phyloP scores from a whole-genome alignment of 2,113 vertebrate genomes.

The Charina bottae region DNA sequence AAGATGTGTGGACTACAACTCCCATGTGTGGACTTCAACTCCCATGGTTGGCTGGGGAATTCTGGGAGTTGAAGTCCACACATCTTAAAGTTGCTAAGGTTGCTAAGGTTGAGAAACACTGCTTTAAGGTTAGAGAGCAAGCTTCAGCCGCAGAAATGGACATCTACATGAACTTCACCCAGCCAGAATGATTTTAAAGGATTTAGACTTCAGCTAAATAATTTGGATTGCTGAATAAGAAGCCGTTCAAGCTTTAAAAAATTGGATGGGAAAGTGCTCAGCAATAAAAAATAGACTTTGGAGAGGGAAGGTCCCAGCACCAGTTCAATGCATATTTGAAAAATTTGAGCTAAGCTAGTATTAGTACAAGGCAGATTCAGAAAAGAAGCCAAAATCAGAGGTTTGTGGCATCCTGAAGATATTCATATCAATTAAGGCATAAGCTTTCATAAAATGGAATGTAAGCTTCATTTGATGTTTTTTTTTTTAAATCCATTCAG shows the following conservation, averaged over 20 bases:
- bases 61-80: too few relatives aligned
- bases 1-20: too few relatives aligned
- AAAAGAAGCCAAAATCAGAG: neutral
- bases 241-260: neutral
- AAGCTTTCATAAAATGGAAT: neutral
- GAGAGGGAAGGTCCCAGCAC: neutral
- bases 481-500: too few relatives aligned
- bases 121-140: neutral
- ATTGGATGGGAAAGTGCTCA: neutral
- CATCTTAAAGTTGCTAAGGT: too few relatives aligned
- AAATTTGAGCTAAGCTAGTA: neutral
- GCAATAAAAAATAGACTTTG: neutral
- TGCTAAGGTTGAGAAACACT: too few relatives aligned
- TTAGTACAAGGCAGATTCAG: neutral
- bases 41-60: too few relatives aligned
- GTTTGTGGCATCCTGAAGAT: neutral
- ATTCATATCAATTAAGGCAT: neutral
- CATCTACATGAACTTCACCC: neutral
- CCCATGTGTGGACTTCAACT: too few relatives aligned
- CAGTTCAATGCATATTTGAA: neutral
- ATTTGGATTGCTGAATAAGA: neutral
- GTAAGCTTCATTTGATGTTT: too few relatives aligned
- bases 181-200: neutral
- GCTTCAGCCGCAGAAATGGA: neutral
- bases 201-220: neutral